Evolutionary conservation across 2,797 vertebrate species (phyloP).

Genomic region (Paedocypris micromegethes): DNA sequence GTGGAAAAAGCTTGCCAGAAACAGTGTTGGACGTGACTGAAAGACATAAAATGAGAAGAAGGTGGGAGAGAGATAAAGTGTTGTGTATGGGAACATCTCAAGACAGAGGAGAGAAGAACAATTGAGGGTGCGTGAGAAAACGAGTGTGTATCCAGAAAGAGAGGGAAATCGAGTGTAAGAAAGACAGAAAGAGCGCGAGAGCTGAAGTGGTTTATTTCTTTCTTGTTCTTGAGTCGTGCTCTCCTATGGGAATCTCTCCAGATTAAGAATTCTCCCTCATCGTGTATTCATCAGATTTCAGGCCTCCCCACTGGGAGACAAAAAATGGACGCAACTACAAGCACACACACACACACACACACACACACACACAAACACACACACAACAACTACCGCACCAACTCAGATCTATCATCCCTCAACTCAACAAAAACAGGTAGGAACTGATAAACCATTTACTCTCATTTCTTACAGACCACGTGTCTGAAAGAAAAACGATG

Average conservation of each 20-base stretch:
- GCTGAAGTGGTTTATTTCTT: conserved; percentile 14
- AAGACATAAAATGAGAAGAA: too few species aligned
- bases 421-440: not conserved
- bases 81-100: too few species aligned
- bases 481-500: too few species aligned
- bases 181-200: conserved; percentile 4
- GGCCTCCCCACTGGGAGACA: conserved; percentile 52
- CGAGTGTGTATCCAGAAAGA: conserved; percentile 36
- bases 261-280: conserved; percentile 57
- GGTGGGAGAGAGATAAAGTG: too few species aligned
- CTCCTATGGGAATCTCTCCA: conserved; percentile 14
- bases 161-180: conserved; percentile 2
- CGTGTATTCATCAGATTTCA: conserved; percentile 63
- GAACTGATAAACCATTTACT: too few species aligned
- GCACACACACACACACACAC: conserved; percentile 12
- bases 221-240: conserved; percentile 16
- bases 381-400: too few species aligned
- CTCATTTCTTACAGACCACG: too few species aligned
- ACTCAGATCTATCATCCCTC: too few species aligned
- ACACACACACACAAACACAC: not conserved
- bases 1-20: too few species aligned
- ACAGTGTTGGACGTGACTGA: too few species aligned
- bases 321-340: conserved; percentile 2
- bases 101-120: too few species aligned
- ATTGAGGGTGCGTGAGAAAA: conserved; percentile 45